Percentiles rank a stretch among this genome's conserved stretches.
These are phyloP conservation scores for Diceros bicornis DNA, from an alignment of 2,797 vertebrate genomes.

Conservation along the genomic window DNA sequence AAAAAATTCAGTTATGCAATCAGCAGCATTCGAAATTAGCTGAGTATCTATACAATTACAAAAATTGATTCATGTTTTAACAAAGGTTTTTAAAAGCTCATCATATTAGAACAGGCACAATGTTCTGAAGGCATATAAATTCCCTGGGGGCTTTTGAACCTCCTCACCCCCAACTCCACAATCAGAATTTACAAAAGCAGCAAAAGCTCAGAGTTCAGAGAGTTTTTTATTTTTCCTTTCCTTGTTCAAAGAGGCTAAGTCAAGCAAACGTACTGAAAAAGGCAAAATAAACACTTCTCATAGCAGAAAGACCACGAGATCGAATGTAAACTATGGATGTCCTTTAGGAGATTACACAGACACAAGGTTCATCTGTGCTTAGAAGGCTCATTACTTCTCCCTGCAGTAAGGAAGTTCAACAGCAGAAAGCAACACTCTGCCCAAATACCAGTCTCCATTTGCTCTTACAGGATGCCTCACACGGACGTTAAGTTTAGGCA, in stretches of 20 bases:
- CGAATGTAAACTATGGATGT: background rate
- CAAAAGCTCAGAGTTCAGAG: background rate
- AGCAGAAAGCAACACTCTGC: background rate
- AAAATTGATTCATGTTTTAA: slow-evolving; percentile 41
- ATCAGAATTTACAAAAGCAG: background rate
- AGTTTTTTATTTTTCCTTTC: background rate
- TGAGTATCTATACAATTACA: slow-evolving; percentile 53
- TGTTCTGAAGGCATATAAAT: slow-evolving; percentile 9
- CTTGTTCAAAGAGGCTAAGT: background rate
- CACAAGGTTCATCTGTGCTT: background rate
- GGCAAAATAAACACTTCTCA: slow-evolving; percentile 10
- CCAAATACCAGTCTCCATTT: background rate
- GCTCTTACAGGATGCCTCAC: background rate
- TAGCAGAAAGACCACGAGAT: background rate
- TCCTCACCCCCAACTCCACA: background rate
- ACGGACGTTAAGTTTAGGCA: background rate
- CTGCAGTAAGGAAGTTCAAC: background rate
- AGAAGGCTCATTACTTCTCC: background rate
- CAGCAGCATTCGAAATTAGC: slow-evolving; percentile 55
- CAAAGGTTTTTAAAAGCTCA: slow-evolving; percentile 61
- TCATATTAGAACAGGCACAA: slow-evolving; percentile 20
- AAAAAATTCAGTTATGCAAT: slow-evolving; percentile 68
- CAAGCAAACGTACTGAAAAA: background rate
- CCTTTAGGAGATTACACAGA: background rate
- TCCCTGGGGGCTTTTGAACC: background rate